Evolutionary conservation across 2,797 vertebrate species (phyloP).

Genomic region (Paratrypauchen microcephalus): DNA sequence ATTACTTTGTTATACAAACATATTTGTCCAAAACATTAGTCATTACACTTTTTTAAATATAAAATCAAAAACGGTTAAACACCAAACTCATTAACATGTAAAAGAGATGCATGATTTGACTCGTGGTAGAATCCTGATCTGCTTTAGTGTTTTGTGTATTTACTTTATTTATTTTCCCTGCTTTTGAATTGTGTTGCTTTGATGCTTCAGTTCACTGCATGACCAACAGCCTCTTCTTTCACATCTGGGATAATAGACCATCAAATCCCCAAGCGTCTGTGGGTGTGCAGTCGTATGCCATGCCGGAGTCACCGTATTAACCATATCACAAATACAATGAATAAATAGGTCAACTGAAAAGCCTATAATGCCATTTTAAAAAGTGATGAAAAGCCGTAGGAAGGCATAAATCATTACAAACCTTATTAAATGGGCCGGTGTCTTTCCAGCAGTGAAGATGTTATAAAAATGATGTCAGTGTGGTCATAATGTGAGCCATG

Average conservation of each 20-base stretch:
- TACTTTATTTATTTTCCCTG: slow-evolving; percentile 8
- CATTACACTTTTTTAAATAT: too few species aligned
- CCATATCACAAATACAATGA: slow-evolving; percentile 63
- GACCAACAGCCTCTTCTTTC: slow-evolving; percentile 36
- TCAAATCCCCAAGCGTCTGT: slow-evolving; percentile 57
- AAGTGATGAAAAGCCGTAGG: slow-evolving; percentile 70
- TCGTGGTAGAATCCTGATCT: not conserved
- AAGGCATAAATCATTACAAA: slow-evolving; percentile 67
- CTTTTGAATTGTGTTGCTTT: slow-evolving; percentile 43
- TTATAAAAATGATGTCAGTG: slow-evolving; percentile 63
- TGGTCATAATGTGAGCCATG: slow-evolving; percentile 46
- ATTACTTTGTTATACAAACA: too few species aligned
- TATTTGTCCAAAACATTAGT: too few species aligned
- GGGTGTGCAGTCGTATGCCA: slow-evolving; percentile 62
- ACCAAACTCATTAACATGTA: not conserved
- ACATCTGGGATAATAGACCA: slow-evolving; percentile 50
- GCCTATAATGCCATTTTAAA: slow-evolving; percentile 71
- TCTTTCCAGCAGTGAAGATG: slow-evolving; percentile 54
- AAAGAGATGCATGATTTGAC: not conserved
- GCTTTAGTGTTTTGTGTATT: slow-evolving; percentile 8
- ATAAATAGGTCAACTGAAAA: slow-evolving; percentile 74
- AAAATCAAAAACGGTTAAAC: not conserved
- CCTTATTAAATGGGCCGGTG: slow-evolving; percentile 65
- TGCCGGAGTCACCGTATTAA: slow-evolving; percentile 64
- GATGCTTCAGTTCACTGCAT: slow-evolving; percentile 12